Base-by-base conservation (phyloP, 2,888 invertebrate genomes). In the Catonia carolina region DNA sequence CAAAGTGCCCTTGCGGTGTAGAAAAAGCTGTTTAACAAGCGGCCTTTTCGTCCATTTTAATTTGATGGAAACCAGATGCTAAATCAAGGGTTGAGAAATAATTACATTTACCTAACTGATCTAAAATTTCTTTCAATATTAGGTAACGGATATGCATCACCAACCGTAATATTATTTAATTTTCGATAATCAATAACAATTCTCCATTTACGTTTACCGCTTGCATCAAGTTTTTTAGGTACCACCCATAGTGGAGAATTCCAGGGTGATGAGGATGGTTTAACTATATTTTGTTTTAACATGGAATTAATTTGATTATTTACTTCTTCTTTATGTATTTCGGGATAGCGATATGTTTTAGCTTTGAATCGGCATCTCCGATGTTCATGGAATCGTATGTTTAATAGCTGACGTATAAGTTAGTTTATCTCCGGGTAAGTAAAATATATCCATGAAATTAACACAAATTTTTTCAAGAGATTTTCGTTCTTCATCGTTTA, bases 51-150 rank as follows among this genome's bases (percentile, higher is more conserved):
- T 31, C 56, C n/a, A 68, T 58, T 6, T 56, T 15, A 2, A 68
- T 65, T 50, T 68, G 68, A 20, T 65, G 63, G 48, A 66, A 69
- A 0, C 65, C 67, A 2, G 22, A 45, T 7, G 56, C 53, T 23
- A 62, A 45, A 45, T 64, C 60, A 1, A 63, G 41, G 1, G 60
- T 61, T 0, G 56, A 39, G 20, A 63, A 62, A 51, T 60, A 62
- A 0, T 37, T 35, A 1, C 57, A 47, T 8, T 6, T 8, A 6
- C 62, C 60, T 22, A 64, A 51, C 14, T 59, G 54, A 6, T 64
- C 63, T 6, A 63, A 22, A 20, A 61, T 62, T 2, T 63, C 61
- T 2, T 27, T 33, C 1, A n/a, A n/a, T n/a, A n/a, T n/a, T 45
- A n/a, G 62, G 59, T 17, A 61, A 33, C 0, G 59, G 50, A 23